Base-by-base conservation (phyloP, 2,888 invertebrate species). In the Drosophila yooni region DNA sequence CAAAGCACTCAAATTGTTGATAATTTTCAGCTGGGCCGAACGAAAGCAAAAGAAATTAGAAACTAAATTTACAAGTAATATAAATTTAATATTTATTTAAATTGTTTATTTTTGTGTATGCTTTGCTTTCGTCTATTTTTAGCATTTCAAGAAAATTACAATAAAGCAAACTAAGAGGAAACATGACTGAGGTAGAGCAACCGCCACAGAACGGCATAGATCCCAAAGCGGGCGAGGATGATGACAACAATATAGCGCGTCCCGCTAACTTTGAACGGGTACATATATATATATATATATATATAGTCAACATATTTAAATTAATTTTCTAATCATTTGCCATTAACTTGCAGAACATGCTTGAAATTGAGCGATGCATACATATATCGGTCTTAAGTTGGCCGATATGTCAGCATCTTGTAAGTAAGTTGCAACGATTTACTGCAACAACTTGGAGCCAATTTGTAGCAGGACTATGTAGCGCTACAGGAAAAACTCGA, bases 311-410 rank as follows among this genome's bases (percentile, higher is more conserved):
- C 21, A 2, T 25, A 21, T 8, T 21, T 2, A 2, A 7, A 11
- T 21, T 3, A 18, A 11, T 15, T n/a, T 21, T 43, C 11, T n/a
- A 18, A 27, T 27, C 31, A 33, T 56, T 43, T 18, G 5, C 34
- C 6, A 21, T 13, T 38, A 43, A 2, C 1, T 40, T 54, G 10
- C 57, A 97, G 96, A 98, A 98, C 92, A 97, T 98, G 93, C 96
- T 97, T 91, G 99, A 99, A 94, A 99, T 99, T 99, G 99, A 99
- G 92, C 95, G 99, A 62, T 96, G 99, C 91, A 99, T 99, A 94
- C 96, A 31, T 31, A 31, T 31, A 31, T 31, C 31, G 31, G 31
- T 31, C 8, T 31, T 31, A 31, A 2, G 8, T 31, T 31, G 8
- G 31, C 31, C 31, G 31, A 8, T 31, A 8, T 31, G 31, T 8